Conservation (phyloP, 2,888 invertebrate genomes). For the Noctua fimbriata region DNA sequence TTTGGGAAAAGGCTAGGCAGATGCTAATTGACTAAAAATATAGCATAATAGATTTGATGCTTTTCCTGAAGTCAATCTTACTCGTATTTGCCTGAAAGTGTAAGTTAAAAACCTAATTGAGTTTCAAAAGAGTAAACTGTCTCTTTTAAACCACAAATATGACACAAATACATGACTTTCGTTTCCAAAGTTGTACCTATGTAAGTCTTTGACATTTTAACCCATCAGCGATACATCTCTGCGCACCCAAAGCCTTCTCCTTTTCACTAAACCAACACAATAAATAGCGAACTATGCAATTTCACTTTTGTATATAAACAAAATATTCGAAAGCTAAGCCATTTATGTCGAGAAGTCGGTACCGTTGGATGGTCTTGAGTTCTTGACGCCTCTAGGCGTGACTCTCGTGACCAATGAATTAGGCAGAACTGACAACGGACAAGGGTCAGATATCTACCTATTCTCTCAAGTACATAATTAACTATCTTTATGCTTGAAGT, state of each 20-base stretch:
- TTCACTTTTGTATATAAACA: constrained; percentile 72
- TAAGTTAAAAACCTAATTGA: background rate
- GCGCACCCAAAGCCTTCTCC: constrained; percentile 22
- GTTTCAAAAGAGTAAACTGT: background rate
- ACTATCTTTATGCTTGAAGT: no score
- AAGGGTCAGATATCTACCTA: background rate
- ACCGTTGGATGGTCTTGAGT: constrained; percentile 78
- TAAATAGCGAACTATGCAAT: constrained; percentile 54
- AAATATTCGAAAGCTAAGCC: constrained; percentile 75
- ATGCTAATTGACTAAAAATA: background rate
- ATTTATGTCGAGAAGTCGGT: constrained; percentile 70
- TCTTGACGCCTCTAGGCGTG: constrained; percentile 70
- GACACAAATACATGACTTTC: background rate
- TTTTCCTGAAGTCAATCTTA: background rate
- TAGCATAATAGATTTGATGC: background rate
- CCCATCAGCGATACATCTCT: background rate
- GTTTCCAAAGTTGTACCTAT: background rate
- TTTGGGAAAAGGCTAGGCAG: background rate
- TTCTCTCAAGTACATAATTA: no score
- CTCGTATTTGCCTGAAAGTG: background rate
- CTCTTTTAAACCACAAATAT: background rate
- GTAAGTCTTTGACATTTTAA: background rate
- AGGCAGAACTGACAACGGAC: constrained; percentile 25
- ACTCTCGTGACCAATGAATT: constrained; percentile 28
- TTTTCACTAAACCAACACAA: constrained; percentile 45